Evolutionary conservation across 2,888 invertebrate species (phyloP).

Genomic region (Xanthia icteritia): DNA sequence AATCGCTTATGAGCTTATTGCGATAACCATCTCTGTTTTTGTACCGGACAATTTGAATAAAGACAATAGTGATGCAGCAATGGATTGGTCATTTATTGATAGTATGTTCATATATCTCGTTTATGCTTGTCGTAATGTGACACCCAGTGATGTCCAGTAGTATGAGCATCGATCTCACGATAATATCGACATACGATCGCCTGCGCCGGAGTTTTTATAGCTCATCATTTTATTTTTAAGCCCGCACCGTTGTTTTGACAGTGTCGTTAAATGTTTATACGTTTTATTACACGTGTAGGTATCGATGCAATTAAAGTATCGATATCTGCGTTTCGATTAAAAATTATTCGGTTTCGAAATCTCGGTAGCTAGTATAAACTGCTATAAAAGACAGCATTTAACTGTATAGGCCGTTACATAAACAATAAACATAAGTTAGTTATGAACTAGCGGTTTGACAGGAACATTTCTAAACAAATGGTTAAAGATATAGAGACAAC

Average conservation of each 20-base stretch:
- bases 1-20: conserved; percentile 41
- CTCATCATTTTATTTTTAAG: conserved; percentile 65
- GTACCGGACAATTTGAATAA: neutral
- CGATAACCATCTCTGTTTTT: conserved; percentile 39
- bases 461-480: conserved; percentile 35
- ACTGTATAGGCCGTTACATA: conserved; percentile 28
- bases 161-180: conserved; percentile 63
- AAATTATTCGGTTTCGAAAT: conserved; percentile 52
- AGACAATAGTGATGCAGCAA: conserved; percentile 27
- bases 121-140: conserved; percentile 53
- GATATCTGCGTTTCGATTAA: conserved; percentile 50
- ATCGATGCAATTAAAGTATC: conserved; percentile 52
- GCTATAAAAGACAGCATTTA: conserved; percentile 54
- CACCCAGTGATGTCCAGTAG: conserved; percentile 69
- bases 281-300: conserved; percentile 54
- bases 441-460: conserved; percentile 27
- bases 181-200: conserved; percentile 65
- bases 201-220: conserved; percentile 63
- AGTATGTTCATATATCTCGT: conserved; percentile 13
- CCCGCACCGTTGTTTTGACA: conserved; percentile 62
- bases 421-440: conserved; percentile 40
- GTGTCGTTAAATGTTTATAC: conserved; percentile 60
- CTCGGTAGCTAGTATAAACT: conserved; percentile 49
- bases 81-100: conserved; percentile 30
- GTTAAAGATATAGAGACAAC: conserved; percentile 22